phyloP scores from a whole-genome alignment of 1,140 invertebrate species.

The Drosophila ohnishii region DNA sequence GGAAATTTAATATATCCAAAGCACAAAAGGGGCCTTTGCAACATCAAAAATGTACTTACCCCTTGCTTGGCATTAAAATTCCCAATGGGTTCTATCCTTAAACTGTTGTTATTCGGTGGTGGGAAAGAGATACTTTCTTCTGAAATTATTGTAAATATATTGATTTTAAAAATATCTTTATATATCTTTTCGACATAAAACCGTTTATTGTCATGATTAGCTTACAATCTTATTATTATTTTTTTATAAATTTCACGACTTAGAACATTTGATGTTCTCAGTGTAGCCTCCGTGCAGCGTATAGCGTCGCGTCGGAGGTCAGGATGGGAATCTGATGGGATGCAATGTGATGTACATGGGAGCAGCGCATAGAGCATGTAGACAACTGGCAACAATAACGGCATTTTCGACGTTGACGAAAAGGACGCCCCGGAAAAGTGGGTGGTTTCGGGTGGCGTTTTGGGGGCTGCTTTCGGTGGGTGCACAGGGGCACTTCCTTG shows the following conservation, averaged over 20 bases:
- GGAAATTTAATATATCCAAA: not conserved
- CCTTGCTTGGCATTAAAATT: not conserved
- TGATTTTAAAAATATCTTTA: too few relatives aligned
- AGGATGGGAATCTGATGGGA: slow-evolving; percentile 12
- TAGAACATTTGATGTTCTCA: not conserved
- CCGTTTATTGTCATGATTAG: too few relatives aligned
- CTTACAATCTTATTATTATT: not conserved
- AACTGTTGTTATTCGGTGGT: too few relatives aligned
- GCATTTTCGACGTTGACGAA: slow-evolving; percentile 80
- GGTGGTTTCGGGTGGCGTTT: slow-evolving; percentile 14
- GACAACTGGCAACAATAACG: slow-evolving; percentile 79
- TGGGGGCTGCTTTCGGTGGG: not conserved
- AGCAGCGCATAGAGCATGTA: slow-evolving; percentile 63
- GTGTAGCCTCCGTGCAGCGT: not conserved
- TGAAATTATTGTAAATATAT: too few relatives aligned
- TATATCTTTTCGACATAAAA: too few relatives aligned
- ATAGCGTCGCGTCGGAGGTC: slow-evolving; percentile 13
- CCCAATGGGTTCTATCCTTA: not conserved
- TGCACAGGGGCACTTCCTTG: slow-evolving; percentile 52
- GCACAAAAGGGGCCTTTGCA: not conserved
- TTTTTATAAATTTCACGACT: rapidly evolving
- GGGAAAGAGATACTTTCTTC: too few relatives aligned
- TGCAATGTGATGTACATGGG: slow-evolving; percentile 40
- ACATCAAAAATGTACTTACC: not conserved
- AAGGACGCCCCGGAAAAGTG: slow-evolving; percentile 61